Base-by-base conservation (phyloP, 2,888 invertebrate genomes). In the Tinea pellionella region DNA sequence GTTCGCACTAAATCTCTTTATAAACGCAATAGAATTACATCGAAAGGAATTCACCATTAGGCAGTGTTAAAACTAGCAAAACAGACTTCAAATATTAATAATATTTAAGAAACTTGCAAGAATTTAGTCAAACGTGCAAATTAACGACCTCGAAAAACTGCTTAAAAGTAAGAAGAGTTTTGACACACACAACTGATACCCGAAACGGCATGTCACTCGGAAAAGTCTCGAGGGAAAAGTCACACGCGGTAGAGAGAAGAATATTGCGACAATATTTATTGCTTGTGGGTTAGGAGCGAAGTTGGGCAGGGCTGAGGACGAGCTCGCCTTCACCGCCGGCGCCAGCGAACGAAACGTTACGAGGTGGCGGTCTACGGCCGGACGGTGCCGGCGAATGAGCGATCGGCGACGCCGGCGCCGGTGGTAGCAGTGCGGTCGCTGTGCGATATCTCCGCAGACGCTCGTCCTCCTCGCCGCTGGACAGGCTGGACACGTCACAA, bases 241-340 rank as follows among this genome's bases (percentile, higher is more conserved):
- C 16, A 47, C 47, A 47, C 47, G 47, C 47, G 47, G 3, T 66
- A 64, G 61, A 69, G 69, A 69, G 67, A 62, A 63, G 66, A 62
- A 68, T 77, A 73, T 77, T 74, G 78, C 74, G 72, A 70, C 65
- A 66, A 69, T 61, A 65, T 70, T 75, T 81, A 80, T 81, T 80
- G 80, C 79, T 81, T 24, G 24, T 18, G 53, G 13, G 16, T 53
- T 53, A 53, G 24, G 53, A 53, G 24, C 89, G 89, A 69, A 91
- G 80, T 71, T 91, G 90, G 64, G 90, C 88, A 65, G 91, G 91
- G 70, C 90, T 91, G 68, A 91, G 88, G 63, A 91, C 90, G 64
- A 91, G 89, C 65, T 91, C 91, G 70, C 83, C 85, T 80, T 85
- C 85, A 61, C 77, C 77, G 42, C 80, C 80, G 4, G 43, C 15